phyloP scores from a whole-genome alignment of 2,888 invertebrate species.

The Acrocyrtus sp. region DNA sequence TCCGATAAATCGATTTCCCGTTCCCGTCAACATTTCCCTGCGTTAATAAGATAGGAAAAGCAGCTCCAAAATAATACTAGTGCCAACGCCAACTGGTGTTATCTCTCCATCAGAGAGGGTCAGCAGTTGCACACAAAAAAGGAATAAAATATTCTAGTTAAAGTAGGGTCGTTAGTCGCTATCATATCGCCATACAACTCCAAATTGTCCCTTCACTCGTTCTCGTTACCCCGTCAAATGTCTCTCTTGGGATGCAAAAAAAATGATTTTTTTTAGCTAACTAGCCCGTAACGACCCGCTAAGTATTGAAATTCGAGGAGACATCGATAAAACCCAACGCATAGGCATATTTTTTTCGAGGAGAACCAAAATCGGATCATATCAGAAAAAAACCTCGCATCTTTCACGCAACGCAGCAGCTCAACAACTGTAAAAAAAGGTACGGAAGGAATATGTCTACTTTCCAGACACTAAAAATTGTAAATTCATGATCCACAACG shows the following conservation, averaged over 20 bases:
- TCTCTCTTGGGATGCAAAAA: not conserved
- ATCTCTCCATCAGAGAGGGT: constrained; percentile 2
- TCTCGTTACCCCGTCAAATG: not conserved
- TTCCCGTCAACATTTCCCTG: constrained; percentile 9
- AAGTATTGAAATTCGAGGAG: constrained; percentile 6
- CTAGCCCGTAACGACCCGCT: constrained; percentile 27
- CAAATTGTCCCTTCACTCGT: too few species aligned
- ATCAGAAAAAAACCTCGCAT: not conserved
- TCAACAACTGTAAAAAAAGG: not conserved
- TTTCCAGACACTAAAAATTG: too few species aligned
- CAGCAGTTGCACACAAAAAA: not conserved
- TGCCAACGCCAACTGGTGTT: not conserved
- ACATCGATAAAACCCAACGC: not conserved
- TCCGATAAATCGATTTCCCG: constrained; percentile 36
- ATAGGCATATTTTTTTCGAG: constrained; percentile 15
- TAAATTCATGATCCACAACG: too few species aligned
- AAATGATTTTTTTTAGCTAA: too few species aligned
- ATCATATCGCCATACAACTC: too few species aligned
- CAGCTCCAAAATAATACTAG: not conserved
- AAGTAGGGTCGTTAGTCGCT: too few species aligned
- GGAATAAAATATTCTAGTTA: too few species aligned
- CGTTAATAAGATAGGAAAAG: not conserved
- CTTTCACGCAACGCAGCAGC: not conserved
- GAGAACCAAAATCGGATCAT: constrained; percentile 8
- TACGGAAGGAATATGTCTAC: too few species aligned